phyloP scores from a whole-genome alignment of 2,888 invertebrate genomes.

The Hyppa rectilinea region DNA sequence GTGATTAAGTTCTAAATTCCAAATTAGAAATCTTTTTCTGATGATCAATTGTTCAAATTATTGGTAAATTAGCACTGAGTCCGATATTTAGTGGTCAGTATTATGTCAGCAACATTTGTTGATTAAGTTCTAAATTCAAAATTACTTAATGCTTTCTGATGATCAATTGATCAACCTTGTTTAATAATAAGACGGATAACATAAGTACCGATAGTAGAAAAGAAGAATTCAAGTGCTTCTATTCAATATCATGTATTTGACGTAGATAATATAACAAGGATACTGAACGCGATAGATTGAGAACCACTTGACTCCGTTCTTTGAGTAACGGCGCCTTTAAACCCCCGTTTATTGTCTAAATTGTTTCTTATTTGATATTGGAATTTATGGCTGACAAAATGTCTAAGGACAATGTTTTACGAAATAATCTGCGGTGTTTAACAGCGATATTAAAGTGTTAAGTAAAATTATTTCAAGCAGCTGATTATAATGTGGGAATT shows the following conservation, averaged over 20 bases:
- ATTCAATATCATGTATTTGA: constrained; percentile 43
- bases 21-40: too few species aligned
- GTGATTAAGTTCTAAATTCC: too few species aligned
- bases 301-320: constrained; percentile 46
- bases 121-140: too few species aligned
- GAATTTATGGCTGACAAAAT: constrained; percentile 35
- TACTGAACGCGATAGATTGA: constrained; percentile 40
- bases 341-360: constrained; percentile 23
- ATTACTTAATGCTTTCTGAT: too few species aligned
- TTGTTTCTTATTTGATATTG: constrained; percentile 39
- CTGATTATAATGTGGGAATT: neutral
- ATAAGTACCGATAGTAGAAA: neutral
- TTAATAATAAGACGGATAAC: neutral
- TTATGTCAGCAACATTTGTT: too few species aligned
- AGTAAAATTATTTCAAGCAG: neutral
- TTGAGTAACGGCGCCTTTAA: constrained; percentile 28
- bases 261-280: constrained; percentile 34
- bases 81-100: too few species aligned
- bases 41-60: too few species aligned
- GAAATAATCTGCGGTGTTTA: constrained; percentile 13
- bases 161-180: too few species aligned
- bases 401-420: neutral
- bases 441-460: neutral
- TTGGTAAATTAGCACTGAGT: too few species aligned
- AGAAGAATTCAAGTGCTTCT: neutral